Percentiles rank a stretch among this genome's conserved stretches.
Conservation (phyloP, 37 sponge, comb jelly and placozoan genomes). For the Geodia barretti region DNA sequence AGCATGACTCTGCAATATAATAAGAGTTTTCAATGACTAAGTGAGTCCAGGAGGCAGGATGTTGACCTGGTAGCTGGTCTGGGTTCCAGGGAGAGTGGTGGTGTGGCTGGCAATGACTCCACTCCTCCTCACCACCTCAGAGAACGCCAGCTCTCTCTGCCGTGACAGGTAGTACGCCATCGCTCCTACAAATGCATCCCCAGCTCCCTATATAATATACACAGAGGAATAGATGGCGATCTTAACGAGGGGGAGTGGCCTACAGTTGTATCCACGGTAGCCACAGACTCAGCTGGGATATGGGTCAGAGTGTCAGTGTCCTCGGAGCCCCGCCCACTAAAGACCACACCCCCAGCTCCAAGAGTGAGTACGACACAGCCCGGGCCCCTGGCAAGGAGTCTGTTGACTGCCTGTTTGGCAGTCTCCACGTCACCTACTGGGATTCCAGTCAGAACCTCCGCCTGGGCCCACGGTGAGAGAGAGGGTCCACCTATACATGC, state of each 20-base stretch:
- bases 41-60: not conserved
- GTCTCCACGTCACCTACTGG: slow-evolving; percentile 50
- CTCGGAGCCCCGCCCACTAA: slow-evolving; percentile 2
- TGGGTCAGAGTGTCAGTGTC: slow-evolving; percentile 27
- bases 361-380: slow-evolving; percentile 84
- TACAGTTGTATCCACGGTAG: slow-evolving; percentile 92
- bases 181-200: slow-evolving; percentile 99
- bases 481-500: not conserved
- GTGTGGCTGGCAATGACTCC: slow-evolving; percentile 76
- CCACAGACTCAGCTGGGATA: slow-evolving; percentile 74
- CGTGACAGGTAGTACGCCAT: slow-evolving; percentile 86
- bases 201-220: slow-evolving; percentile 88
- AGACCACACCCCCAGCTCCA: slow-evolving; percentile 89
- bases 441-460: slow-evolving; percentile 73
- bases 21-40: not conserved
- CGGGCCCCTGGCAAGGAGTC: slow-evolving; percentile 32
- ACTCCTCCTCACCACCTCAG: slow-evolving; percentile 65
- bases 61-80: slow-evolving; percentile 73
- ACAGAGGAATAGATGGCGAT: not conserved
- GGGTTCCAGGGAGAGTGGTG: slow-evolving; percentile 87
- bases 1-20: too few species aligned
- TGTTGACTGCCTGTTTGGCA: slow-evolving; percentile 55
- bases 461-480: slow-evolving; percentile 32
- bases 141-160: slow-evolving; percentile 28
- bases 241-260: not conserved